Percentiles rank a stretch among this genome's conserved stretches.
These are phyloP conservation scores for Elephas maximus DNA, from an alignment of 2,113 vertebrate genomes.

Conservation along the genomic window DNA sequence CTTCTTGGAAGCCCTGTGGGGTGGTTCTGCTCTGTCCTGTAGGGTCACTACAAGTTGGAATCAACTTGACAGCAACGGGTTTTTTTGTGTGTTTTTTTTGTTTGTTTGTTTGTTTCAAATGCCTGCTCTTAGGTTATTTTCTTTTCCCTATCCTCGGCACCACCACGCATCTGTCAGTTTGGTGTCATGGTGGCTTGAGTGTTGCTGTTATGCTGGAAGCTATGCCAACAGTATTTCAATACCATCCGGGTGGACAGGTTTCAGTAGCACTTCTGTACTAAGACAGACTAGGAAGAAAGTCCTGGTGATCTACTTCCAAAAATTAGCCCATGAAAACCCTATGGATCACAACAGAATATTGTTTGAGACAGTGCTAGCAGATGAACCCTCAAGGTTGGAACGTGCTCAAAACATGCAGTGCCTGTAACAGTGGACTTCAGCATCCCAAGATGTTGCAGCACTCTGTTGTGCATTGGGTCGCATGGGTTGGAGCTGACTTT, in stretches of 20 bases:
- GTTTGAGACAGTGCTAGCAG: background rate
- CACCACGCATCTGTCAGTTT: background rate
- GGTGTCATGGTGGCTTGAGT: background rate
- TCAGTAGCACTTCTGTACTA: background rate
- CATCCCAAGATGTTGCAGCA: background rate
- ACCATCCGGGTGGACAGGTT: background rate
- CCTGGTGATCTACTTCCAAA: background rate
- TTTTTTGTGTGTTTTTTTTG: too few species aligned
- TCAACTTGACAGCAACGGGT: too few species aligned
- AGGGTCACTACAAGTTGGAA: too few species aligned
- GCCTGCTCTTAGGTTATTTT: background rate
- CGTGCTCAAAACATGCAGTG: background rate
- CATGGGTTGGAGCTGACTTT: background rate
- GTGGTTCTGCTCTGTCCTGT: too few species aligned
- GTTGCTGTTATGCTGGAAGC: background rate
- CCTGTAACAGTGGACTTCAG: background rate
- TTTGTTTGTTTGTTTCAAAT: background rate
- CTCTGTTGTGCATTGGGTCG: background rate
- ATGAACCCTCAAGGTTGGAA: background rate
- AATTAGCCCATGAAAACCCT: background rate
- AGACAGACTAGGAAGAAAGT: background rate
- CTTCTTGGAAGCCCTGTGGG: too few species aligned
- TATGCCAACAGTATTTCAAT: background rate
- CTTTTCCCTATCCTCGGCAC: constrained; percentile 8
- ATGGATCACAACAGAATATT: background rate